Conservation (phyloP, 1,140 invertebrate genomes). For the Aphaenogaster floridana region DNA sequence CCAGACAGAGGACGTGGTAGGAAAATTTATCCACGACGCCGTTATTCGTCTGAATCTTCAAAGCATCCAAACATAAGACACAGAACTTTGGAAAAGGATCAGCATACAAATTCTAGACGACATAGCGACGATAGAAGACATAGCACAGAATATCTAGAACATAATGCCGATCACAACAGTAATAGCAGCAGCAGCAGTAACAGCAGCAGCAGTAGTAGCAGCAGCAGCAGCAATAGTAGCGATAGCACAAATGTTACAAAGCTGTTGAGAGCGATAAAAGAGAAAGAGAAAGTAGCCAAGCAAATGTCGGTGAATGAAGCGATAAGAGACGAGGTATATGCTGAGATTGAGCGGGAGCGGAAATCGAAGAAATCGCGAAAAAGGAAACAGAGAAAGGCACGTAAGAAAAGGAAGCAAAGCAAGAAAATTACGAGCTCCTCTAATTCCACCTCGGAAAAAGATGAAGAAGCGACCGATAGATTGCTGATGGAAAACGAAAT, state of each 20-base stretch:
- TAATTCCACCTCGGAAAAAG: slow-evolving; percentile 35
- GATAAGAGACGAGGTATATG: slow-evolving; percentile 84
- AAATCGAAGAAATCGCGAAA: slow-evolving; percentile 69
- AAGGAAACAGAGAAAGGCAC: slow-evolving; percentile 78
- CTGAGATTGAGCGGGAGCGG: slow-evolving; percentile 83
- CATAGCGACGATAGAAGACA: slow-evolving; percentile 51
- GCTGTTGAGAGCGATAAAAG: slow-evolving; percentile 83
- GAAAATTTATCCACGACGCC: slow-evolving; percentile 5
- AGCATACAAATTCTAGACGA: slow-evolving; percentile 26
- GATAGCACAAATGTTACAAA: slow-evolving; percentile 77
- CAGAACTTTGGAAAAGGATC: slow-evolving; percentile 6
- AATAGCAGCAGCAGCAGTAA: neutral
- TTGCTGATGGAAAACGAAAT: slow-evolving; percentile 82
- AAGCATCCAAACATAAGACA: slow-evolving; percentile 8
- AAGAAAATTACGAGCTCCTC: slow-evolving; percentile 36
- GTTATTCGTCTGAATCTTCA: slow-evolving; percentile 26
- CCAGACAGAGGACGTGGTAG: neutral
- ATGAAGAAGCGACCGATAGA: neutral
- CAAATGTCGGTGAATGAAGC: slow-evolving; percentile 83
- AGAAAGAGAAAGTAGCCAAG: slow-evolving; percentile 84
- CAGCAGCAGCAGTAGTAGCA: slow-evolving; percentile 54
- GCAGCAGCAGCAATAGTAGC: slow-evolving; percentile 50
- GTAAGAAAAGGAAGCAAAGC: slow-evolving; percentile 75
- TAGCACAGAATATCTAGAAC: neutral
- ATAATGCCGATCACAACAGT: neutral